Conservation (phyloP, 2,113 vertebrate species). For the Microtus ochrogaster region DNA sequence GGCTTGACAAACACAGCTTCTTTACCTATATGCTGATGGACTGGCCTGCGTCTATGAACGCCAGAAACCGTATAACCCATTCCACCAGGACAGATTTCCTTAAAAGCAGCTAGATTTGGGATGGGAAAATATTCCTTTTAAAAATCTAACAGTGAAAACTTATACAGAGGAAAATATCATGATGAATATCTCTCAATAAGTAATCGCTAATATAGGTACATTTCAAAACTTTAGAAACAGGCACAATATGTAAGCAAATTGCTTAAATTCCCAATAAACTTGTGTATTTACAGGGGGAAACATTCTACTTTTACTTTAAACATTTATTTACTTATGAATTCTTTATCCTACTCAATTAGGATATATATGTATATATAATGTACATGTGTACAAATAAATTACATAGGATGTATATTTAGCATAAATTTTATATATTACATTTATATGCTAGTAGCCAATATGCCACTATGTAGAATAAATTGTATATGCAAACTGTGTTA, state of each 20-base stretch:
- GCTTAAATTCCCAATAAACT: conserved; percentile 60
- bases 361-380: not conserved
- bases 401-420: not conserved
- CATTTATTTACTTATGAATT: conserved; percentile 57
- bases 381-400: not conserved
- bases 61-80: conserved; percentile 99
- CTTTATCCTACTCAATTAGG: conserved; percentile 29
- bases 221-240: conserved; percentile 70
- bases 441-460: conserved; percentile 26
- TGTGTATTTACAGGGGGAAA: conserved; percentile 58
- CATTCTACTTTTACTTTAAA: conserved; percentile 39
- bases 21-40: conserved; percentile 91
- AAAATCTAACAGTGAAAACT: conserved; percentile 90
- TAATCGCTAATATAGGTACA: conserved; percentile 70
- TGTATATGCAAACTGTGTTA: not conserved
- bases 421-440: conserved; percentile 45
- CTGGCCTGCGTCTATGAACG: conserved; percentile 92
- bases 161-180: conserved; percentile 89
- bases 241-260: conserved; percentile 48
- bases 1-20: conserved; percentile 90
- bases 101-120: conserved; percentile 95
- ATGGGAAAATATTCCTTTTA: conserved; percentile 91
- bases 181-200: conserved; percentile 80
- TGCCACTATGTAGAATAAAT: not conserved
- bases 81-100: conserved; percentile 99